Base-by-base conservation (phyloP, 2,113 vertebrate genomes). In the Ceyx margarethae region DNA sequence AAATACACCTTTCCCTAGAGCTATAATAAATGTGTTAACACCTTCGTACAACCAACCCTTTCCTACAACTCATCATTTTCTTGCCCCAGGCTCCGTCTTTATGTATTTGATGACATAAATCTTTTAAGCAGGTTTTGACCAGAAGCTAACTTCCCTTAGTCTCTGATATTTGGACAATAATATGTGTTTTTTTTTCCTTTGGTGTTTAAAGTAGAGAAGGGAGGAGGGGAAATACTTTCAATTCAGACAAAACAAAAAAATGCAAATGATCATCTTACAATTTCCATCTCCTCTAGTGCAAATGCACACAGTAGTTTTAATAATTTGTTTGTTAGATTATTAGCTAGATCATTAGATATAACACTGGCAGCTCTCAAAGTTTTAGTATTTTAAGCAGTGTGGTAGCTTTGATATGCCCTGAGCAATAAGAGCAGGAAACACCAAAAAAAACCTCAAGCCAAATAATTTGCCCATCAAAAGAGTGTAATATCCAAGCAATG, bases 91-190 rank as follows among this genome's bases (percentile, higher is more conserved):
- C 83, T 81, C 91, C 42, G 11, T 95, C 95, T 97, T 95, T 96
- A 87, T 97, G 94, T 77, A 43, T 95, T 93, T 93, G 94, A 94
- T 92, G 87, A 97, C 96, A 97, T 97, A 97, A 97, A 97, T 97
- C 95, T 96, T 96, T 95, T 91, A 97, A 96, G 75, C 92, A 92
- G 53, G 35, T 95, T 96, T 96, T 95, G 87, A 96, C 85, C 93
- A 95, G 92, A 88, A 97, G 81, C 89, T 94, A 94, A 90, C 40
- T 96, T 92, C 86, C 91, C 43, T 82, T 89, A 84, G 43, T 93
- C 81, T 85, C 82, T 85, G 65, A 84, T 87, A 61, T 65, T 85
- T 76, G 88, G 81, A 93, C 64, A 94, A 75, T 37, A 79, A 78
- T 43, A 37, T 25, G n/a, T 26, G 37, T 37, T 37, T 48, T 68